Percentiles rank a stretch among this genome's conserved stretches.
Evolutionary conservation across 2,888 invertebrate genomes (phyloP).

Genomic region (Meiosimyza decipiens): DNA sequence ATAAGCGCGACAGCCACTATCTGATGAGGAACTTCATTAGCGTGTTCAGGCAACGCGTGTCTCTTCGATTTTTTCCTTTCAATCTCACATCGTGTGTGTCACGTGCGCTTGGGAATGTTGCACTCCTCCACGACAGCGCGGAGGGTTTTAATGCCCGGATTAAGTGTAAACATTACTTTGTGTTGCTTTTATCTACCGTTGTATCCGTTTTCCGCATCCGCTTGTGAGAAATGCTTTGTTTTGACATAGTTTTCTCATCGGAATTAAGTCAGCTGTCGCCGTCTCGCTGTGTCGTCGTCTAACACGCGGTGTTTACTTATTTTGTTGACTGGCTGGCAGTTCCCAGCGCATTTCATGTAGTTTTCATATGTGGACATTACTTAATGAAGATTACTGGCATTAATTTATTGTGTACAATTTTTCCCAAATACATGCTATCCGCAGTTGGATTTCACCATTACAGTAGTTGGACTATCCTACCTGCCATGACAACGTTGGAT

Average conservation of each 20-base stretch:
- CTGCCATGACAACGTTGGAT: no score
- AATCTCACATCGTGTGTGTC: conserved; percentile 31
- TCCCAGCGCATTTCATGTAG: no score
- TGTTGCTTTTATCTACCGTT: not conserved
- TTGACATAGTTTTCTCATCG: conserved; percentile 43
- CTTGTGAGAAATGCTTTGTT: conserved; percentile 34
- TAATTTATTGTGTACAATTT: no score
- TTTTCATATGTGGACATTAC: no score
- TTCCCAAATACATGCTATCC: no score
- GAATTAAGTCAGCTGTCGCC: conserved; percentile 43
- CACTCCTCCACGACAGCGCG: not conserved
- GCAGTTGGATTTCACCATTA: no score
- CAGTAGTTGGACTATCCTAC: no score
- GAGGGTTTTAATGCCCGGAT: conserved; percentile 3
- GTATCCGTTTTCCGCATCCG: conserved; percentile 11
- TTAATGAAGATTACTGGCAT: no score
- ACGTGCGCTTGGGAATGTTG: conserved; percentile 45
- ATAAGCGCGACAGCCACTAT: no score
- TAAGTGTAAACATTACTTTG: conserved; percentile 1
- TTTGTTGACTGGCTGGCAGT: no score
- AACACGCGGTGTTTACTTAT: no score
- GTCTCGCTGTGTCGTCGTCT: no score
- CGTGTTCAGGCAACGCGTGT: not conserved
- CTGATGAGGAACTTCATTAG: conserved; percentile 2
- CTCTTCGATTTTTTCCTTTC: conserved; percentile 2